Conservation (phyloP, 2,113 vertebrate genomes). For the Mola mola region DNA sequence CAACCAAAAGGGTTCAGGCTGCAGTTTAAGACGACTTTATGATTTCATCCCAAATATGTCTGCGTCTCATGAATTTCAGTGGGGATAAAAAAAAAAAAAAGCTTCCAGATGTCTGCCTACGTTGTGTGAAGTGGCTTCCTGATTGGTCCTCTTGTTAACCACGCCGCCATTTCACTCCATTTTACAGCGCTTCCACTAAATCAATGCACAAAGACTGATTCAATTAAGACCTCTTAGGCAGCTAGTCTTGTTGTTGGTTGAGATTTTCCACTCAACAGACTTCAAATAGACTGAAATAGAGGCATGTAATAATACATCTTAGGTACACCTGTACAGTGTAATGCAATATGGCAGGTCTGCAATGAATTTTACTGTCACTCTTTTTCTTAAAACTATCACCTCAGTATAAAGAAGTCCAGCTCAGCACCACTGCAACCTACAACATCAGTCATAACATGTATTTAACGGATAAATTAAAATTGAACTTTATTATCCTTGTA, state of each 20-base stretch:
- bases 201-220: slow-evolving; percentile 66
- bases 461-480: no score
- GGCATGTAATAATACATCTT: no score
- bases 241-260: slow-evolving; percentile 31
- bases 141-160: slow-evolving; percentile 40
- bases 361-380: neutral
- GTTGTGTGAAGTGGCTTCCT: slow-evolving; percentile 24
- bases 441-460: no score
- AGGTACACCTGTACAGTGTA: neutral
- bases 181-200: slow-evolving; percentile 60
- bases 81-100: slow-evolving; percentile 3
- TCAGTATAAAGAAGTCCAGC: no score
- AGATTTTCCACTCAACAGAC: slow-evolving; percentile 11
- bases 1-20: neutral
- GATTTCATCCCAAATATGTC: neutral
- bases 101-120: slow-evolving; percentile 21
- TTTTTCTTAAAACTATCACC: no score
- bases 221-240: slow-evolving; percentile 54
- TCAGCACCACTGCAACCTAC: no score
- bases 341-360: neutral
- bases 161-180: slow-evolving; percentile 17
- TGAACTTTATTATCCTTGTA: no score
- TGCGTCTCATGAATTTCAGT: neutral
- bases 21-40: neutral
- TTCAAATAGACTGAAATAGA: no score